These are phyloP conservation scores for Gadus chalcogrammus DNA, from an alignment of 2,113 vertebrate genomes.

Conservation along the genomic window DNA sequence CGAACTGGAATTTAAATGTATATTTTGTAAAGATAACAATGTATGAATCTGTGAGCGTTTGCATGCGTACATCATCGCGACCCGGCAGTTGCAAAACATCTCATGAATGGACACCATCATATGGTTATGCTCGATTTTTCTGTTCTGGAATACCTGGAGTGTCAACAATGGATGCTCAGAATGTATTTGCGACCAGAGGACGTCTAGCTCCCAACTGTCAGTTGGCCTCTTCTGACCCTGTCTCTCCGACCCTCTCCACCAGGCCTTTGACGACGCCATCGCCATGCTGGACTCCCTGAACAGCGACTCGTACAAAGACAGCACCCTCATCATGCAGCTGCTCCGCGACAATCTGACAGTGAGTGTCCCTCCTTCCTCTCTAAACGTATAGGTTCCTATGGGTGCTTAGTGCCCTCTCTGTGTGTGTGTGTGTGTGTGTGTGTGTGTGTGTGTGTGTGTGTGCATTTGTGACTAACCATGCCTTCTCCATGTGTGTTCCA, in stretches of 20 bases:
- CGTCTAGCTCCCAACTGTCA: no score
- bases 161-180: neutral
- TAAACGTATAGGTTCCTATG: neutral
- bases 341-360: slow-evolving; percentile 96
- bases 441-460: neutral
- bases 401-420: neutral
- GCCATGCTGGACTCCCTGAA: slow-evolving; percentile 86
- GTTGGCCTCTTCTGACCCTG: neutral
- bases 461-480: neutral
- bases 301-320: slow-evolving; percentile 96
- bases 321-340: slow-evolving; percentile 99
- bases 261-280: slow-evolving; percentile 96
- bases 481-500: slow-evolving; percentile 26
- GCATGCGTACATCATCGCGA: no score
- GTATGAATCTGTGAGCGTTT: no score
- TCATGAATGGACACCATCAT: no score
- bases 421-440: neutral
- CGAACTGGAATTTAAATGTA: no score
- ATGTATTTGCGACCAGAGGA: neutral
- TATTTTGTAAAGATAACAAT: no score
- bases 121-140: no score
- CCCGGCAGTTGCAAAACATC: no score
- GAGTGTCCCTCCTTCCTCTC: slow-evolving; percentile 31
- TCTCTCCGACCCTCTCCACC: neutral
- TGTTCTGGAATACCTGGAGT: neutral